A percentile compares a stretch with the other conserved stretches of the same genome.
These are phyloP conservation scores for Xylocopa sonorina DNA, from an alignment of 1,140 invertebrate species.

Conservation along the genomic window DNA sequence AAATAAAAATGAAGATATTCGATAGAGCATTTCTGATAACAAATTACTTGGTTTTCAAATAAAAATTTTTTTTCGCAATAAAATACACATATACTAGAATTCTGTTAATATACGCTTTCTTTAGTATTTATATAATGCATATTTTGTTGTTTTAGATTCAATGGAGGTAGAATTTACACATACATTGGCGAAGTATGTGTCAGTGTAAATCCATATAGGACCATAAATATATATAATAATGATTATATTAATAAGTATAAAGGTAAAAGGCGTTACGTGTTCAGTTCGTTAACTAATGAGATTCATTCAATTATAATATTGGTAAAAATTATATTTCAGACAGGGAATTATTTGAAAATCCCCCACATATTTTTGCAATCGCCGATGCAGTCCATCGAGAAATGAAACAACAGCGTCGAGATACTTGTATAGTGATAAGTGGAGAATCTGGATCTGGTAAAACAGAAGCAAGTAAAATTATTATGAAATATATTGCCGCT, in stretches of 20 bases:
- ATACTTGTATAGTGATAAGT: slow-evolving; percentile 98
- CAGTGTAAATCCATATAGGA: slow-evolving; percentile 95
- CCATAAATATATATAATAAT: slow-evolving; percentile 92
- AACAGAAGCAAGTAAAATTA: slow-evolving; percentile 99
- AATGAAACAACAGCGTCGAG: slow-evolving; percentile 93
- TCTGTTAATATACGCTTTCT: neutral
- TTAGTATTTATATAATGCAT: neutral
- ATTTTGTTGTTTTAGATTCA: slow-evolving; percentile 86
- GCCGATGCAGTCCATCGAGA: slow-evolving; percentile 96
- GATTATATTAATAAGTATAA: slow-evolving; percentile 93
- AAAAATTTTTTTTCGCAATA: neutral
- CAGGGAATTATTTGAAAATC: slow-evolving; percentile 95
- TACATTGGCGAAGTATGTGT: slow-evolving; percentile 97
- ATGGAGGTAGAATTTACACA: slow-evolving; percentile 94
- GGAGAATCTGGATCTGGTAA: slow-evolving; percentile 98
- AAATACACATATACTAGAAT: neutral
- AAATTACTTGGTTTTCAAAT: slow-evolving; percentile 21
- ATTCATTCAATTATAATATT: neutral
- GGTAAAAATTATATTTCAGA: slow-evolving; percentile 80
- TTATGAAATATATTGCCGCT: slow-evolving; percentile 99
- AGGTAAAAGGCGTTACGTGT: slow-evolving; percentile 85
- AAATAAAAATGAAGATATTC: no score
- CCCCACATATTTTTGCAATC: slow-evolving; percentile 97
- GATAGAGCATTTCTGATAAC: slow-evolving; percentile 3
- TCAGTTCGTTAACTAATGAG: no score